Evolutionary conservation across 2,113 vertebrate genomes (phyloP).

Genomic region (Callionymus lyra): DNA sequence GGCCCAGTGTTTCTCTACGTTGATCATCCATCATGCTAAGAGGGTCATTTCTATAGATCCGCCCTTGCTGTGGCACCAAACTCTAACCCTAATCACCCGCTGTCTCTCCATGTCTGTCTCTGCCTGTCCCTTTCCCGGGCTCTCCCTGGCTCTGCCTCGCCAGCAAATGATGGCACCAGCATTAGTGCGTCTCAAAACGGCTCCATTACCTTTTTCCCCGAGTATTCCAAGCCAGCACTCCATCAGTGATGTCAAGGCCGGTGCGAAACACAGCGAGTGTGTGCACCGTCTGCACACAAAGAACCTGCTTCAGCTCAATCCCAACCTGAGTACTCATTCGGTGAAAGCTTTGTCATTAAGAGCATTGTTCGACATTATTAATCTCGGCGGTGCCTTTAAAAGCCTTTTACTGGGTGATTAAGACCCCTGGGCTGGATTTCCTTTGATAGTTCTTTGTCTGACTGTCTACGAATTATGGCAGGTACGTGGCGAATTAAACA

Average conservation of each 20-base stretch:
- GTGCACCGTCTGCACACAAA: too few species aligned
- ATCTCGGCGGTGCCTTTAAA: slow-evolving; percentile 31
- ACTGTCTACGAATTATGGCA: not conserved
- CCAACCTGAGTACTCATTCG: slow-evolving; percentile 31
- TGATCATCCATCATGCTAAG: slow-evolving; percentile 49
- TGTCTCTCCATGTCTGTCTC: slow-evolving; percentile 48
- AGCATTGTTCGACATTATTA: slow-evolving; percentile 26
- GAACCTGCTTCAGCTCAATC: slow-evolving; percentile 16
- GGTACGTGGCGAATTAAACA: not conserved
- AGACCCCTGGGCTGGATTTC: not conserved
- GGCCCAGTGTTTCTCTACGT: not conserved
- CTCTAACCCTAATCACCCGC: slow-evolving; percentile 57
- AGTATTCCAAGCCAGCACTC: slow-evolving; percentile 19
- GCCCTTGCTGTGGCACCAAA: slow-evolving; percentile 46
- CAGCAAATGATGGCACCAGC: slow-evolving; percentile 34
- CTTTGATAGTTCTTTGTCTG: too few species aligned
- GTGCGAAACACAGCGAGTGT: not conserved
- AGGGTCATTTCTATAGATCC: slow-evolving; percentile 57
- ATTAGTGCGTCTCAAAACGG: too few species aligned
- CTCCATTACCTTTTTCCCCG: slow-evolving; percentile 30
- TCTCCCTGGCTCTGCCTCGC: slow-evolving; percentile 17
- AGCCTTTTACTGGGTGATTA: slow-evolving; percentile 35
- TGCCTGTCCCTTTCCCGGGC: slow-evolving; percentile 30
- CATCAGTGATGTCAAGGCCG: slow-evolving; percentile 17
- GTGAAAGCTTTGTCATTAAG: slow-evolving; percentile 26